These are phyloP conservation scores for Hemiprocne comata DNA, from an alignment of 2,113 vertebrate genomes.

Conservation along the genomic window DNA sequence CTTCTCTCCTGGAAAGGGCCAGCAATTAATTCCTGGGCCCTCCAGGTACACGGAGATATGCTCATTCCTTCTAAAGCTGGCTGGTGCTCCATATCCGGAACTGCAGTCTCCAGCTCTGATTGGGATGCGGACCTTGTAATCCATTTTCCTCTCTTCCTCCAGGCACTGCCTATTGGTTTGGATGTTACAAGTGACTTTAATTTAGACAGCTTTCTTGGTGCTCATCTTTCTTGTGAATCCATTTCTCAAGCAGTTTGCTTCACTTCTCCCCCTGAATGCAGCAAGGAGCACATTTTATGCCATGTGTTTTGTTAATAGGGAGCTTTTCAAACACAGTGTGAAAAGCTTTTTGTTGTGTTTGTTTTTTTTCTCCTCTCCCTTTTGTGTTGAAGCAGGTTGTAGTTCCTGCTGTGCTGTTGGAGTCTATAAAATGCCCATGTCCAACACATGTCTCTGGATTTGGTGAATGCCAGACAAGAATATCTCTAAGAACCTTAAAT, in stretches of 20 bases:
- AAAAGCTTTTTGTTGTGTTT: slow-evolving; percentile 76
- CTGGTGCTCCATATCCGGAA: neutral
- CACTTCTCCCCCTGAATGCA: neutral
- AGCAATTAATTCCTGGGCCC: neutral
- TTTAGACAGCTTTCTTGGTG: slow-evolving; percentile 15
- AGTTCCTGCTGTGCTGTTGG: slow-evolving; percentile 63
- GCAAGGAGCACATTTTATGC: slow-evolving; percentile 40
- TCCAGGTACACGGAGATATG: neutral
- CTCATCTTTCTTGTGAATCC: slow-evolving; percentile 24
- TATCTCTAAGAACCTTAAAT: slow-evolving; percentile 68
- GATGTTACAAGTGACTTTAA: slow-evolving; percentile 33
- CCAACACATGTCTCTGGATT: slow-evolving; percentile 73
- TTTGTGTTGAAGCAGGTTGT: slow-evolving; percentile 70
- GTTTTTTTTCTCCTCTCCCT: slow-evolving; percentile 44
- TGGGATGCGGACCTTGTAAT: slow-evolving; percentile 44
- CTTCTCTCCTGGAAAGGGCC: neutral
- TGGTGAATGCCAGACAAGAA: slow-evolving; percentile 61
- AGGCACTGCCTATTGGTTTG: slow-evolving; percentile 45
- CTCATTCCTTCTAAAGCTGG: neutral
- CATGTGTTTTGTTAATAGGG: slow-evolving; percentile 65
- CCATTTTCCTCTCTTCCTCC: slow-evolving; percentile 9
- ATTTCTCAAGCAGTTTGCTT: slow-evolving; percentile 46
- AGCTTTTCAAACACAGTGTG: slow-evolving; percentile 69
- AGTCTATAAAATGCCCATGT: slow-evolving; percentile 66
- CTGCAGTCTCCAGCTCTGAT: slow-evolving; percentile 15